These are phyloP conservation scores for Drosophila elegans DNA, from an alignment of 1,140 invertebrate genomes.

Conservation along the genomic window DNA sequence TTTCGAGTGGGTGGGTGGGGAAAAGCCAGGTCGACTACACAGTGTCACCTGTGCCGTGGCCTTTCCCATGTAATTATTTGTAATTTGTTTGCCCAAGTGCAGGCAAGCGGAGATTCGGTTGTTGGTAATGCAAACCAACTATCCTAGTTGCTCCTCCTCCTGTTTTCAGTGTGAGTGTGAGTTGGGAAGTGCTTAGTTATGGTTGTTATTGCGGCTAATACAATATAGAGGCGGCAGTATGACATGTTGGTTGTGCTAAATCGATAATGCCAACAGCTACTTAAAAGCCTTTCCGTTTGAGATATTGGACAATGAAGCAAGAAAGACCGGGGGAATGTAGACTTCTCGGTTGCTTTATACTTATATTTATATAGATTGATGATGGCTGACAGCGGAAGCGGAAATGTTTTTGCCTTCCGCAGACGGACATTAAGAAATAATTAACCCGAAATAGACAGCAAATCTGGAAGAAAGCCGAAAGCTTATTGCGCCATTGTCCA, in stretches of 20 bases:
- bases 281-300: conserved; percentile 54
- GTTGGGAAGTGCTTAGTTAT: conserved; percentile 63
- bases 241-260: conserved; percentile 50
- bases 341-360: conserved; percentile 6
- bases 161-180: conserved; percentile 15
- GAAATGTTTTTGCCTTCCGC: conserved; percentile 55
- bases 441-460: conserved; percentile 55
- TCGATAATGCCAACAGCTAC: conserved; percentile 59
- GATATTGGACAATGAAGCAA: conserved; percentile 23
- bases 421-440: conserved; percentile 73
- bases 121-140: conserved; percentile 41
- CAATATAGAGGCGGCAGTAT: conserved; percentile 45
- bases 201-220: conserved; percentile 55
- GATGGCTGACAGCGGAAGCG: conserved; percentile 69
- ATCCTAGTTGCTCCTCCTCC: conserved; percentile 29
- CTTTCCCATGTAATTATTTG: conserved; percentile 70
- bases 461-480: conserved; percentile 59
- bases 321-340: neutral
- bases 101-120: conserved; percentile 43
- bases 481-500: conserved; percentile 74
- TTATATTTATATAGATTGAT: conserved; percentile 68
- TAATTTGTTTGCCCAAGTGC: conserved; percentile 78
- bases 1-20: neutral
- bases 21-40: conserved; percentile 1
- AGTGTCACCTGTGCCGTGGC: conserved; percentile 48